Base-by-base conservation (phyloP, 2,888 invertebrate genomes). In the Patella pellucida region DNA sequence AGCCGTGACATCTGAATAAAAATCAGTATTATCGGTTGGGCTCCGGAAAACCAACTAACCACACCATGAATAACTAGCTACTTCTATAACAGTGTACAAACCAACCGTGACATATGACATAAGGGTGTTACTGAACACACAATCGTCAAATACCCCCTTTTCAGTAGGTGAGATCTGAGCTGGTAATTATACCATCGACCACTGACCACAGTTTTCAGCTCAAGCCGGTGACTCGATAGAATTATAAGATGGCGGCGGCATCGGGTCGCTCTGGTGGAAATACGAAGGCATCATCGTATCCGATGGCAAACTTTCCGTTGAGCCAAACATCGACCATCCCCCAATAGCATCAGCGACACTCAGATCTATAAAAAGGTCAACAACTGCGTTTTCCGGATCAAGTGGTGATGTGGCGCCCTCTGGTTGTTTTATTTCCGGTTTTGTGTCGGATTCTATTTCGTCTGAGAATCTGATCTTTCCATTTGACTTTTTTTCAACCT, bases 291-390 rank as follows among this genome's bases (percentile, higher is more conserved):
- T 62, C 78, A 79, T 78, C 1, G 79, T 76, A 15, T 71, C 72
- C 1, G 79, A 76, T 14, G 76, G 78, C 14, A 86, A 50, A 12
- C 83, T 83, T 51, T 87, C 87, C 9, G 74, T 76, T 0, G 86
- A 85, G 9, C 85, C 86, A 71, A 81, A 82, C 50, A 83, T 76
- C 73, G 81, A 83, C 79, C 84, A 82, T 79, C 85, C 83, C 1
- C 77, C 82, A 0, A 77, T 77, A 5, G 82, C 79, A 62, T 85
- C 84, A 0, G 79, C 83, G 0, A 76, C 82, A 73, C 86, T 84
- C 11, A 86, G 74, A 70, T 87, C 87, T 67, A 87, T 81, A 76
- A 87, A 86, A 31, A 87, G 69, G 76, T 87, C 87, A 1, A 86
- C 86, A 52, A 77, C 74, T 56, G 84, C 82, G 12, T 87, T 85